Evolutionary conservation across 2,888 invertebrate species (phyloP).

Genomic region (Apamea crenata): DNA sequence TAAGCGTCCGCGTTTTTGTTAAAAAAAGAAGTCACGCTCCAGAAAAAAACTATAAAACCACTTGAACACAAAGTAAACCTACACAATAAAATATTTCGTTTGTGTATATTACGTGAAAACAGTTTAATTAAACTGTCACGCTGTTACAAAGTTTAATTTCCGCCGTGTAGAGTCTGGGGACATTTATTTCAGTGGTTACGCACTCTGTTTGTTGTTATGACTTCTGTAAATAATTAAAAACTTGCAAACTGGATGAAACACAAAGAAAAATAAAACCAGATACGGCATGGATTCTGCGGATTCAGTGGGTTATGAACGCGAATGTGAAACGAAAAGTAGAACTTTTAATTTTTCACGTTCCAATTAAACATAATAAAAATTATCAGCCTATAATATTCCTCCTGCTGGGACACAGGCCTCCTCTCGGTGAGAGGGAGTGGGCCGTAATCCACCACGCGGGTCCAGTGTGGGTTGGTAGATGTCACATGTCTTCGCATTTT

Average conservation of each 20-base stretch:
- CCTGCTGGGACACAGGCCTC: no score
- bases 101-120: slow-evolving; percentile 56
- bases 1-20: neutral
- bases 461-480: no score
- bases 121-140: slow-evolving; percentile 68
- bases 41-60: neutral
- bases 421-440: no score
- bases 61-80: neutral
- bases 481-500: no score
- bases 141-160: slow-evolving; percentile 70
- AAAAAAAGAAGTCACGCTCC: neutral
- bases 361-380: neutral
- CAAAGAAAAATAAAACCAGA: slow-evolving; percentile 29
- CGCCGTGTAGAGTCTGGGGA: slow-evolving; percentile 64
- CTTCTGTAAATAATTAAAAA: slow-evolving; percentile 54
- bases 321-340: neutral
- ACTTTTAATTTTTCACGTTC: neutral
- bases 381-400: no score
- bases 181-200: slow-evolving; percentile 66
- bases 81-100: slow-evolving; percentile 18
- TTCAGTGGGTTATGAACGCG: neutral
- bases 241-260: slow-evolving; percentile 29
- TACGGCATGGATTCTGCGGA: neutral
- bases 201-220: slow-evolving; percentile 55
- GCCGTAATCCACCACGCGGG: no score